Percentiles rank a stretch among this genome's conserved stretches.
phyloP scores from a whole-genome alignment of 2,797 vertebrate species.

The Pangasius macronema region DNA sequence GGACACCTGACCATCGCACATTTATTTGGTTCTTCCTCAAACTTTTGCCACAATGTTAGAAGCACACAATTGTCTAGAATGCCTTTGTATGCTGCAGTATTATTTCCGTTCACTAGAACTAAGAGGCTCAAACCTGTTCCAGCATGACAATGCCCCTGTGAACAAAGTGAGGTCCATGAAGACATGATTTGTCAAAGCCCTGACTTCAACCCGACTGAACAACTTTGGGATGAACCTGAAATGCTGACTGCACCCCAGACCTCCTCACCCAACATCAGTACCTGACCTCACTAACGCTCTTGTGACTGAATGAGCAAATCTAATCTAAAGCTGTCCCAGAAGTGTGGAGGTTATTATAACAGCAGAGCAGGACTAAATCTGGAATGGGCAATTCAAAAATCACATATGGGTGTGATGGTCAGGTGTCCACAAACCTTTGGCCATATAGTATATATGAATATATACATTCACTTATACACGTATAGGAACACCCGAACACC shows the following conservation, averaged over 20 bases:
- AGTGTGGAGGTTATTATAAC: neutral
- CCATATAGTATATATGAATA: neutral
- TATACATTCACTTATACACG: neutral
- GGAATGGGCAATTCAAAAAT: neutral
- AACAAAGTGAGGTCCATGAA: neutral
- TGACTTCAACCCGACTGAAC: neutral
- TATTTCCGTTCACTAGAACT: neutral
- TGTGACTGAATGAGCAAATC: neutral
- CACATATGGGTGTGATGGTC: neutral
- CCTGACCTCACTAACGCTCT: neutral
- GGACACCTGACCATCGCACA: neutral
- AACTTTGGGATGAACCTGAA: neutral
- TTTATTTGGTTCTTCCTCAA: neutral
- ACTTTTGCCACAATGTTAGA: neutral
- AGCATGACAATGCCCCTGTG: too few relatives aligned
- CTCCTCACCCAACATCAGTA: neutral
- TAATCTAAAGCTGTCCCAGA: neutral
- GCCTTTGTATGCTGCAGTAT: neutral
- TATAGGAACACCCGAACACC: neutral
- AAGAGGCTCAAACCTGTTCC: neutral
- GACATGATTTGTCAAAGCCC: neutral
- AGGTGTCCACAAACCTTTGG: neutral
- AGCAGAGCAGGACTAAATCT: neutral
- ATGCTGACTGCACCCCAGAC: neutral
- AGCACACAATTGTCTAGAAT: neutral